phyloP scores from a whole-genome alignment of 2,888 invertebrate species.

The Tetragonula carbonaria region DNA sequence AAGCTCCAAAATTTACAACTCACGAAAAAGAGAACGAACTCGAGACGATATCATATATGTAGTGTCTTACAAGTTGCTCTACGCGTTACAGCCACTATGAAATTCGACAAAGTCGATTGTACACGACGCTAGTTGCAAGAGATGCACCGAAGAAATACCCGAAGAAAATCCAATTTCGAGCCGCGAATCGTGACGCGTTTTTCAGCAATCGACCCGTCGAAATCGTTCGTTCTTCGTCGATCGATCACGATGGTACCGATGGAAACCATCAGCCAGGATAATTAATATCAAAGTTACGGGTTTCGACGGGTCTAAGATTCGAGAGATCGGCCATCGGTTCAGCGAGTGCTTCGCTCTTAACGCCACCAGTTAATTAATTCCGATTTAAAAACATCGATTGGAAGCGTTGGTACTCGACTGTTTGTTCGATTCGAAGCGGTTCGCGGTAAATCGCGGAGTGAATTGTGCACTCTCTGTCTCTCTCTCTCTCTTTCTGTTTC shows the following conservation, averaged over 20 bases:
- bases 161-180: not conserved
- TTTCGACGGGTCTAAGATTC: no score
- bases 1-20: no score
- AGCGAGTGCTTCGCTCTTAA: conserved; percentile 5
- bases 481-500: no score
- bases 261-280: not conserved
- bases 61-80: no score
- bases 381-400: conserved; percentile 17
- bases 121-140: no score
- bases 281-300: not conserved
- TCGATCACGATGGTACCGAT: not conserved
- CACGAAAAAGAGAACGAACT: no score
- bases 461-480: no score
- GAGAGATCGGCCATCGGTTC: conserved; percentile 6
- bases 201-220: not conserved
- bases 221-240: not conserved
- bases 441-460: not conserved
- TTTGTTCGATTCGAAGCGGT: conserved; percentile 2
- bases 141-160: not conserved
- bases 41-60: no score
- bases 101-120: no score
- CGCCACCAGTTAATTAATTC: conserved; percentile 31
- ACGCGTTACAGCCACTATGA: no score
- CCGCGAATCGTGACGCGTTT: not conserved
- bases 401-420: not conserved